A percentile compares a stretch with the other conserved stretches of the same genome.
Conservation (phyloP, 2,113 vertebrate genomes). For the Pterophyllum scalare region DNA sequence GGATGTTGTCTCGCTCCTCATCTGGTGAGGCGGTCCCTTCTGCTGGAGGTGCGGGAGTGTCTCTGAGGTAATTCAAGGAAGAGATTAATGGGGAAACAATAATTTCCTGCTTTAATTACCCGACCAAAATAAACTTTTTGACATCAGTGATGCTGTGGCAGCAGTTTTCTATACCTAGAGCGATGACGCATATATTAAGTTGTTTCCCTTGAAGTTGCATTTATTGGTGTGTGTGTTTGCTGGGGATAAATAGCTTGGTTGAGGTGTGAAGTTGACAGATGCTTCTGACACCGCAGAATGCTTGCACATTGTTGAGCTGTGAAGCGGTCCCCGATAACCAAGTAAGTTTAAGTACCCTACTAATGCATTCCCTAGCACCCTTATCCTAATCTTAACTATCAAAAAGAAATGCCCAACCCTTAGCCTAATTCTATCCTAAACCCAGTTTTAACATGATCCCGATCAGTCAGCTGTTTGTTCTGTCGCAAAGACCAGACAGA, state of each 20-base stretch:
- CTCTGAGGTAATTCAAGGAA: slow-evolving; percentile 33
- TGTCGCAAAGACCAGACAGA: not conserved
- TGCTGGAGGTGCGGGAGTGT: slow-evolving; percentile 47
- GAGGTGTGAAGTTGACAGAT: slow-evolving; percentile 54
- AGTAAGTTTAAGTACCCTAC: not conserved
- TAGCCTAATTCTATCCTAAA: not conserved
- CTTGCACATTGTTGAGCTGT: slow-evolving; percentile 25
- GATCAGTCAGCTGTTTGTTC: not conserved
- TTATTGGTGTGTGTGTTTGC: slow-evolving; percentile 12
- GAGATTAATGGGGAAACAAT: slow-evolving; percentile 26
- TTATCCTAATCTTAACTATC: not conserved
- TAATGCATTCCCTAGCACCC: not conserved
- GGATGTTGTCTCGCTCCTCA: slow-evolving; percentile 73
- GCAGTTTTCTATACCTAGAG: not conserved
- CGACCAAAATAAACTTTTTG: not conserved
- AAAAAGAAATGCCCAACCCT: not conserved
- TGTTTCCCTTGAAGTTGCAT: not conserved
- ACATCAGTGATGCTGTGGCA: not conserved
- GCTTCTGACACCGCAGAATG: slow-evolving; percentile 41
- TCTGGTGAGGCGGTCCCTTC: slow-evolving; percentile 67
- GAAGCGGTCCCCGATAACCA: not conserved
- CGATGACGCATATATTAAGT: not conserved
- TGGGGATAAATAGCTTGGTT: not conserved
- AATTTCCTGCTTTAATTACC: not conserved
- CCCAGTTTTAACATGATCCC: not conserved